phyloP scores from a whole-genome alignment of 2,888 invertebrate species.

The Noctua pronuba region DNA sequence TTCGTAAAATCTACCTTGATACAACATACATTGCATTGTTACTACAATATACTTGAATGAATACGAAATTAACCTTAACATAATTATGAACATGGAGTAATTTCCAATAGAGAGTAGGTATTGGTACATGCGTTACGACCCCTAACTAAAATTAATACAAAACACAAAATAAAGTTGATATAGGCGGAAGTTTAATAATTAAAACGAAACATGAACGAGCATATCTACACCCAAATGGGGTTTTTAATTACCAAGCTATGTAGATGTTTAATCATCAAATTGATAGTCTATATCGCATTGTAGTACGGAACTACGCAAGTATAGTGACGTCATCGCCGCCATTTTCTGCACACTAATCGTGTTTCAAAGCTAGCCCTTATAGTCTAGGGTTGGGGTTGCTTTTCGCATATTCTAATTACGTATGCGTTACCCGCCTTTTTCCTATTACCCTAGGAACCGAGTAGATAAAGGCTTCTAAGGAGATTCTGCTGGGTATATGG shows the following conservation, averaged over 20 bases:
- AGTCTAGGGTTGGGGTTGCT: background rate
- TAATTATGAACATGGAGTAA: background rate
- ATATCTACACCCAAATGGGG: slow-evolving; percentile 13
- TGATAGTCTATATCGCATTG: slow-evolving; percentile 30
- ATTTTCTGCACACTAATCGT: slow-evolving; percentile 30
- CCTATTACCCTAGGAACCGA: slow-evolving; percentile 20
- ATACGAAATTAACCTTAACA: background rate
- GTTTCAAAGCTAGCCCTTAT: slow-evolving; percentile 10
- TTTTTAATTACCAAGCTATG: slow-evolving; percentile 36
- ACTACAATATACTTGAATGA: background rate
- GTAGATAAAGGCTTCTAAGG: slow-evolving; percentile 16
- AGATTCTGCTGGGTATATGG: background rate
- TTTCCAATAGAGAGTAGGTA: background rate
- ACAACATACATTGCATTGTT: background rate
- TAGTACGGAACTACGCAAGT: slow-evolving; percentile 20
- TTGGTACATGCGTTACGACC: background rate
- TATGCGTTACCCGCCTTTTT: slow-evolving; percentile 45
- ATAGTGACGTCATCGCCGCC: slow-evolving; percentile 45
- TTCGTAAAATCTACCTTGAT: background rate
- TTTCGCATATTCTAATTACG: slow-evolving; percentile 34
- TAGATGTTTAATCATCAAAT: slow-evolving; percentile 52
- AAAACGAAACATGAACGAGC: slow-evolving; percentile 46
- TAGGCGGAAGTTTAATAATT: slow-evolving; percentile 15
- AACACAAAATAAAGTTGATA: slow-evolving; percentile 14
- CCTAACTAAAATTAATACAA: background rate